Evolutionary conservation across 2,113 vertebrate genomes (phyloP).

Genomic region (Tragelaphus strepsiceros): DNA sequence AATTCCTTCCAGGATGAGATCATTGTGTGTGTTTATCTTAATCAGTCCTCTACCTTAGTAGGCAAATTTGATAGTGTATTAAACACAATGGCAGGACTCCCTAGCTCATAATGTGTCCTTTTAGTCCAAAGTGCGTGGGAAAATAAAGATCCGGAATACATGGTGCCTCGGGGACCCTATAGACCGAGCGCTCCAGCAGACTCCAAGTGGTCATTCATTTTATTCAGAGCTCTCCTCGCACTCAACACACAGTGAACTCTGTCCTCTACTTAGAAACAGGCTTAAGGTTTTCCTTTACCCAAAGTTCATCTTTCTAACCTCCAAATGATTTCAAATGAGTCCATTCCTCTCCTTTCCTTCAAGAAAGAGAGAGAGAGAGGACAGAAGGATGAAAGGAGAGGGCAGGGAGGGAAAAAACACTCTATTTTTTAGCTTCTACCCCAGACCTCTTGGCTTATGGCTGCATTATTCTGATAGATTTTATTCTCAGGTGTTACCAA

Average conservation of each 20-base stretch:
- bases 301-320: neutral
- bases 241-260: neutral
- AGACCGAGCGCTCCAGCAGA: neutral
- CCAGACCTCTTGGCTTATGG: neutral
- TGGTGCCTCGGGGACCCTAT: neutral
- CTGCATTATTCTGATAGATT: neutral
- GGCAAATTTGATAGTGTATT: constrained; percentile 31
- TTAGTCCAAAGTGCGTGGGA: neutral
- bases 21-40: constrained; percentile 55
- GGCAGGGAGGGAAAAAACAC: neutral
- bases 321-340: neutral
- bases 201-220: neutral
- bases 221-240: neutral
- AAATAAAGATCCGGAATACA: neutral
- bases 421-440: neutral
- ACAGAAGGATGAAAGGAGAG: neutral
- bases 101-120: neutral
- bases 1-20: constrained; percentile 63
- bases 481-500: neutral
- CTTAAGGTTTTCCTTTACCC: neutral
- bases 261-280: constrained; percentile 3
- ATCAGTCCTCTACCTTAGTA: neutral
- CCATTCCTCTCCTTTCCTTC: neutral
- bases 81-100: neutral
- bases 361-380: neutral